Base-by-base conservation (phyloP, 2,888 invertebrate species). In the Sclerodermus sp. region DNA sequence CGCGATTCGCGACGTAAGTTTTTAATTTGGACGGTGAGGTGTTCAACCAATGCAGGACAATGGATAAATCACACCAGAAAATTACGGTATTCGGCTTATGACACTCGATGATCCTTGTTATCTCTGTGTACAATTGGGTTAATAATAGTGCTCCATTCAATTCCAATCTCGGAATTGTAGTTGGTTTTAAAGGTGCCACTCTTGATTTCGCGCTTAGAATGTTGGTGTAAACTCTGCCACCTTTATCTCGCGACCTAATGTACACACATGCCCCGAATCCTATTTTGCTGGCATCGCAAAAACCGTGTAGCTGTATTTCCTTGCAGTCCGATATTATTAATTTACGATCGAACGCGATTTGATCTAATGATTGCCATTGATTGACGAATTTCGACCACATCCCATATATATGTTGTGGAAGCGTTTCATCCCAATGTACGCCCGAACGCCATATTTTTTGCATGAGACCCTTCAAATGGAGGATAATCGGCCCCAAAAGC, bases 1-100 rank as follows among this genome's bases (percentile, higher is more conserved):
- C 49, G 1, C 55, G 42, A 9, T 52, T 52, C 1, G 48, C 51
- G 1, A 51, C 49, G 18, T 51, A 55, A 0, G 46, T 46, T 42
- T 62, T 58, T 2, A 64, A 31, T 2, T 17, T 40, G 14, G 60
- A 51, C 8, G 59, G 53, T 1, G 57, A 38, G 1, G 54, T 63
- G 1, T 57, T 43, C 2, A 65, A 49, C 62, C 63, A 67, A 4
- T 60, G 55, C 1, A 61, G 42, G 0, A 49, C 53, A 2, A 65
- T 53, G 1, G 52, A 57, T 0, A 56, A 61, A 37, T 64, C 61
- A 1, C 51, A 52, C 62, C 62, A 67, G 4, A 60, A 48, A 1
- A 31, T 9, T 2, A 31, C 40, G 2, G n/a, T n/a, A n/a, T 42
- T 32, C 17, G 30, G 31, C 29, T 17, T 38, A 14, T 18, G 23